Evolutionary conservation across 2,797 vertebrate species (phyloP), one percentile per base, ranked within the genome.

Genomic region (Falco novaeseelandiae): DNA sequence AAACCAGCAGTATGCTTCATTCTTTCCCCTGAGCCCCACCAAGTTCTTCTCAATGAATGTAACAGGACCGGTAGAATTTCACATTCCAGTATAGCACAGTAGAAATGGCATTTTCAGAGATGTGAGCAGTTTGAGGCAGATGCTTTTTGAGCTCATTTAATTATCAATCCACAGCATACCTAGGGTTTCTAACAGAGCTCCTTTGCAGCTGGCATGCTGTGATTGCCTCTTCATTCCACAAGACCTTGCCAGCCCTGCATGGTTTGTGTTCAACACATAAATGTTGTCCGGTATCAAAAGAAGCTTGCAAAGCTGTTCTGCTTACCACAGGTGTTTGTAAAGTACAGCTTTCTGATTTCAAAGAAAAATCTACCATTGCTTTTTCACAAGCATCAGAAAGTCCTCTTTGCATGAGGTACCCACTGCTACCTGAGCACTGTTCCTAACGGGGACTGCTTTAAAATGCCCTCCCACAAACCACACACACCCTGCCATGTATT

Each of bases 21-120:
- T 96, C 78, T 92, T 95, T 92, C 93, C 79, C 58, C 58, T 91
- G 77, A 91, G 59, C 51, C 95, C 82, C 83, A 90, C 66, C 74
- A 89, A 79, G 54, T 84, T 87, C 80, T 88, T 88, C 74, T 93
- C 84, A 94, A 79, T 87, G 81, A 94, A 59, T 77, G 51, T 70
- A 93, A 87, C 22, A 67, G 69, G 40, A 40, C 44, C 1, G 18
- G 62, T 89, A 79, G 73, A 87, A 95, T 94, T 92, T 82, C 93
- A 89, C 87, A 89, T 96, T 93, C 89, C 90, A 93, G 48, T 84
- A 92, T 38, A 97, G 87, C 67, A 87, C 86, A 93, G 91, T 88
- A 97, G 90, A 98, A 97, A 88, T 67, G 42, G 57, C 66, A 90
- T 94, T 97, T 94, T 97, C 96, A 94, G 96, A 96, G 93, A 93